Conservation (phyloP, 2,113 vertebrate species). For the Chlorodrepanis virens region DNA sequence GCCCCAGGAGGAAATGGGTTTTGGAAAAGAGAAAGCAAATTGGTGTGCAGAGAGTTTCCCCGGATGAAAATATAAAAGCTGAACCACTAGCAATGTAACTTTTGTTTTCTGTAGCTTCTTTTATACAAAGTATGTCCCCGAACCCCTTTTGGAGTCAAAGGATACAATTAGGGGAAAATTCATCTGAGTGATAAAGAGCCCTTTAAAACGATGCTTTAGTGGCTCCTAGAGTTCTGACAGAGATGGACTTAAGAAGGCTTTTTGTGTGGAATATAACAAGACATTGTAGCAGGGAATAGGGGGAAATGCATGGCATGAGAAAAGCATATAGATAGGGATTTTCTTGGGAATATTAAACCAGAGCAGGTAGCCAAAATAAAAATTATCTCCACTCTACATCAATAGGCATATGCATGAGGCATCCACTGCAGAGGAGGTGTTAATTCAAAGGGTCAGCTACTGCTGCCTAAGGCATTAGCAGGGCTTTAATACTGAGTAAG, state of each 20-base stretch:
- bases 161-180: neutral
- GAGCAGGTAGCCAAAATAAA: neutral
- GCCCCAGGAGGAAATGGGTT: neutral
- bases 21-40: slow-evolving; percentile 24
- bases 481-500: neutral
- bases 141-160: neutral
- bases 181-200: neutral
- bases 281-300: neutral
- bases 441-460: slow-evolving; percentile 25
- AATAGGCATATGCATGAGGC: neutral
- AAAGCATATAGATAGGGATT: neutral
- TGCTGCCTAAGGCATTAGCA: neutral
- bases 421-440: neutral
- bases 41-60: neutral
- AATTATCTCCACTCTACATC: slow-evolving; percentile 24
- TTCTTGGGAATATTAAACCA: neutral
- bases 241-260: neutral
- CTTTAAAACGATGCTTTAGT: neutral
- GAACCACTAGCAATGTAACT: neutral
- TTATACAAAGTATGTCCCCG: neutral
- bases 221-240: neutral
- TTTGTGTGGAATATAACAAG: neutral
- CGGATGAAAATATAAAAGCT: neutral
- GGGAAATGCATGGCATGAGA: neutral
- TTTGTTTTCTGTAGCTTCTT: neutral